Evolutionary conservation across 2,888 invertebrate species (phyloP).

Genomic region (Philaethria dido): DNA sequence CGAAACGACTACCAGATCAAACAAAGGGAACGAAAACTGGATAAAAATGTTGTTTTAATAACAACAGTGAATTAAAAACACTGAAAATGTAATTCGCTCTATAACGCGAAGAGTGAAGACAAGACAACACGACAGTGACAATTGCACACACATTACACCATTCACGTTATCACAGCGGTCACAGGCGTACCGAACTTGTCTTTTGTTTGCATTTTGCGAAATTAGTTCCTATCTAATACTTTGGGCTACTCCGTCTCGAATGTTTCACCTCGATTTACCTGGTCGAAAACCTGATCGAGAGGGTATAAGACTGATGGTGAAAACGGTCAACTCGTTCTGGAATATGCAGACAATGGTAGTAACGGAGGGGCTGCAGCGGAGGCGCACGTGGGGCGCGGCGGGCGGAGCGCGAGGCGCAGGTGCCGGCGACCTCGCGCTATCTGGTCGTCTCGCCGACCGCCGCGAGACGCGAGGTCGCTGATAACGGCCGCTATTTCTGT

Average conservation of each 20-base stretch:
- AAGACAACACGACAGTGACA: background rate
- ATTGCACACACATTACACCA: slow-evolving; percentile 7
- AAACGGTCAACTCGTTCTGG: slow-evolving; percentile 36
- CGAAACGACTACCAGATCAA: background rate
- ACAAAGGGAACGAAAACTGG: slow-evolving; percentile 20
- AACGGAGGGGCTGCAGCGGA: slow-evolving; percentile 43
- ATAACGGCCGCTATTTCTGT: slow-evolving; percentile 80
- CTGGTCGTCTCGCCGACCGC: slow-evolving; percentile 67
- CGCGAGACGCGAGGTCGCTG: slow-evolving; percentile 69
- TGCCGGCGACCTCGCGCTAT: slow-evolving; percentile 81
- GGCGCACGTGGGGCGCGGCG: slow-evolving; percentile 56
- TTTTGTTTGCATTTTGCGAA: background rate
- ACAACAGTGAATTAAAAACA: background rate
- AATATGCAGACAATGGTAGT: slow-evolving; percentile 44
- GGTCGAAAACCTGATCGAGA: background rate
- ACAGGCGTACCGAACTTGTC: background rate
- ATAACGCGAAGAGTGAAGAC: background rate
- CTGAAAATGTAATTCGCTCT: background rate
- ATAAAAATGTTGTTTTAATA: slow-evolving; percentile 23
- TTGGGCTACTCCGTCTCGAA: slow-evolving; percentile 7
- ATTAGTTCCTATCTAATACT: background rate
- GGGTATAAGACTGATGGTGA: background rate
- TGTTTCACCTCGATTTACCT: slow-evolving; percentile 7
- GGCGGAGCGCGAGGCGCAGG: slow-evolving; percentile 72
- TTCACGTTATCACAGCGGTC: background rate